Evolutionary conservation across 1,140 invertebrate species (phyloP).

Genomic region (Trichonephila clavipes): DNA sequence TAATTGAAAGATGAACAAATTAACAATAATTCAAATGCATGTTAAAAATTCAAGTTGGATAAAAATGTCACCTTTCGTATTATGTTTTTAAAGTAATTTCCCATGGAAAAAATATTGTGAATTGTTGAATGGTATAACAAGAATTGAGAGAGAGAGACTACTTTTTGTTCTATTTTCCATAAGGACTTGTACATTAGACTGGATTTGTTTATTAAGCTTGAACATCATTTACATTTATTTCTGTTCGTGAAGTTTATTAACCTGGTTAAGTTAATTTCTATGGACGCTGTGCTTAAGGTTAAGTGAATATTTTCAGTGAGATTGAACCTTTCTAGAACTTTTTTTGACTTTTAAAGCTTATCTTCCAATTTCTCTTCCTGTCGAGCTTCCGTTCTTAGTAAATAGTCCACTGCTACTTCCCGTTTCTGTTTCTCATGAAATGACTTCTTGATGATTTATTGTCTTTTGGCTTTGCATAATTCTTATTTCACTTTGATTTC

Average conservation of each 20-base stretch:
- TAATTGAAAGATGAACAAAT: too few relatives aligned
- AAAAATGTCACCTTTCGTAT: too few relatives aligned
- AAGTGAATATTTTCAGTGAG: background rate
- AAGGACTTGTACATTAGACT: too few relatives aligned
- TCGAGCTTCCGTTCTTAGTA: slow-evolving; percentile 11
- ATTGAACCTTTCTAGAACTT: background rate
- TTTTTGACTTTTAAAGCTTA: slow-evolving; percentile 43
- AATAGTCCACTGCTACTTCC: slow-evolving; percentile 28
- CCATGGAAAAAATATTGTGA: too few relatives aligned
- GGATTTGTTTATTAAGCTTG: too few relatives aligned
- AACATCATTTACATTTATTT: background rate
- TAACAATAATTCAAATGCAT: too few relatives aligned
- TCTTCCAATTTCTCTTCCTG: slow-evolving; percentile 49
- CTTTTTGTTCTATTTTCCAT: too few relatives aligned
- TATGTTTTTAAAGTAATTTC: too few relatives aligned
- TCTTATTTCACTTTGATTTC: background rate
- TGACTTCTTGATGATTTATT: background rate
- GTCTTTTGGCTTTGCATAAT: slow-evolving; percentile 13
- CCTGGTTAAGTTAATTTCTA: background rate
- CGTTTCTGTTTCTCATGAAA: slow-evolving; percentile 25
- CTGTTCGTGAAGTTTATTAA: background rate
- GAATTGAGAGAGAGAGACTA: too few relatives aligned
- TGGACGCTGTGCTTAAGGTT: background rate
- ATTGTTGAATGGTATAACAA: too few relatives aligned
- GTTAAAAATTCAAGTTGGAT: too few relatives aligned